phyloP scores from a whole-genome alignment of 2,888 invertebrate species.

The Aphidius colemani region DNA sequence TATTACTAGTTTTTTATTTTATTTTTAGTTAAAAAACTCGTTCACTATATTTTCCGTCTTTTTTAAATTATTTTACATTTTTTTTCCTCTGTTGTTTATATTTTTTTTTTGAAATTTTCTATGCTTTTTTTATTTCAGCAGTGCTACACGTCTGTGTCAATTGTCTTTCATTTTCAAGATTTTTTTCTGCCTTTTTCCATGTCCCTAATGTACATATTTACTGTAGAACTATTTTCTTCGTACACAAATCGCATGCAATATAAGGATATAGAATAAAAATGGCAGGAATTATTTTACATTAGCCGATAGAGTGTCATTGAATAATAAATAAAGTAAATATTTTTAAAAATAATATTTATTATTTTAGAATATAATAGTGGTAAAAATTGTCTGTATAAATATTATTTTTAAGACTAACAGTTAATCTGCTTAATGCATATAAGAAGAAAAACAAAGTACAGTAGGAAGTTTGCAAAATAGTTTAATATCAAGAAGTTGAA shows the following conservation, averaged over 20 bases:
- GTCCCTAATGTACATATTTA: too few relatives aligned
- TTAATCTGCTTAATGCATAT: background rate
- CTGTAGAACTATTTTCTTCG: too few relatives aligned
- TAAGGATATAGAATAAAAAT: background rate
- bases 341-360: background rate
- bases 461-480: background rate
- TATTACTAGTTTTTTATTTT: background rate
- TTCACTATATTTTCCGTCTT: conserved; percentile 16
- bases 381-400: too few relatives aligned
- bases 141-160: conserved; percentile 17
- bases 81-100: too few relatives aligned
- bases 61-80: conserved; percentile 4
- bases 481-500: background rate
- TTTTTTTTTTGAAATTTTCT: conserved; percentile 10
- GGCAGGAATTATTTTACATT: background rate
- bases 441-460: conserved; percentile 1
- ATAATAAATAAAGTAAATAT: background rate
- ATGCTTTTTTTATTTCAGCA: conserved; percentile 19
- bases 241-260: background rate
- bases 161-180: conserved; percentile 18
- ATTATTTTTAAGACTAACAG: background rate
- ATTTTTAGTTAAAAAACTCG: conserved; percentile 28
- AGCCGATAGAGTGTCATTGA: background rate
- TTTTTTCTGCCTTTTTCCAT: background rate
- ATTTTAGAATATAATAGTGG: background rate